These are phyloP conservation scores for Percopsis omiscomaycus DNA, from an alignment of 2,797 vertebrate genomes.

Conservation along the genomic window DNA sequence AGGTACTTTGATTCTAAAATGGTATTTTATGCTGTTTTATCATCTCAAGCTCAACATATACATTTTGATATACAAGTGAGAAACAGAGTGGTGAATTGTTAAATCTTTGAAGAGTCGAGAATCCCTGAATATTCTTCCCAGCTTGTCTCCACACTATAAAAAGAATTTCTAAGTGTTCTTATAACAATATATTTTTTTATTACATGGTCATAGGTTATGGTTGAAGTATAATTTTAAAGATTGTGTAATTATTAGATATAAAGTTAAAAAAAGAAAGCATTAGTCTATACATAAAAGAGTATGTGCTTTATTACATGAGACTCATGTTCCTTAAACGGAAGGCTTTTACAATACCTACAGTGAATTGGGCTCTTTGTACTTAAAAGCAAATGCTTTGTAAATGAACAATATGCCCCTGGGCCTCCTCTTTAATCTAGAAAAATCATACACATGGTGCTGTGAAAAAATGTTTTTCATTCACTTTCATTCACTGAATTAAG, in stretches of 20 bases:
- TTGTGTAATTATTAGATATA: slow-evolving; percentile 23
- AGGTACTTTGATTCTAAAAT: slow-evolving; percentile 78
- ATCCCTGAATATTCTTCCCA: slow-evolving; percentile 73
- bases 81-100: slow-evolving; percentile 72
- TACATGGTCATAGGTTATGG: not conserved
- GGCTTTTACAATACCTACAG: slow-evolving; percentile 79
- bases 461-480: not conserved
- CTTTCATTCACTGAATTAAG: too few species aligned
- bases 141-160: slow-evolving; percentile 62
- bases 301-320: slow-evolving; percentile 62
- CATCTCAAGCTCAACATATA: slow-evolving; percentile 71
- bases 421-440: slow-evolving; percentile 70
- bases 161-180: slow-evolving; percentile 54
- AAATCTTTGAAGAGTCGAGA: slow-evolving; percentile 76
- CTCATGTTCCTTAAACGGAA: slow-evolving; percentile 68
- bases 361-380: slow-evolving; percentile 71
- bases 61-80: slow-evolving; percentile 74
- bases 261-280: slow-evolving; percentile 33
- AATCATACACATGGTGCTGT: slow-evolving; percentile 30
- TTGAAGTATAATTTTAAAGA: slow-evolving; percentile 25
- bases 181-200: slow-evolving; percentile 35
- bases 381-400: slow-evolving; percentile 73
- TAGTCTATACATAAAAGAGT: slow-evolving; percentile 59
- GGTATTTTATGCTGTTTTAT: slow-evolving; percentile 81
- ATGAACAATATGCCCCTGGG: slow-evolving; percentile 75